Evolutionary conservation across 35 echinoderm and acorn worm species (phyloP), one percentile per base, ranked within the genome.

Genomic region (Ophioderma brevispina): DNA sequence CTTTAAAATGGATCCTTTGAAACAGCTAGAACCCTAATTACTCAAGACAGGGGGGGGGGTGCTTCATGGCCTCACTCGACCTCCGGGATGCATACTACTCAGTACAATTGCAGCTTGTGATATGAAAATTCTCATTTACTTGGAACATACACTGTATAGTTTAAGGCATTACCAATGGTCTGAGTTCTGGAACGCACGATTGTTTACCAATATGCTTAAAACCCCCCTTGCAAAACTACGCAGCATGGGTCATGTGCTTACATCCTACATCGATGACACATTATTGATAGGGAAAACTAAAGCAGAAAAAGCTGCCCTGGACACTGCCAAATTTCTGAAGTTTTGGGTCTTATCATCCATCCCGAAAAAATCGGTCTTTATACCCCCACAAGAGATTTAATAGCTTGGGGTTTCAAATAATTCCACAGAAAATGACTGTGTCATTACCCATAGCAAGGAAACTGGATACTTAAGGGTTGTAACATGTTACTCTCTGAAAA

Each of bases 1-100:
- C 77, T 93, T 97, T 59, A 97, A 94, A 36, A 93, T 97, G 95
- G 95, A 97, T n/a, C 87, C 13, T 87, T 97, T 77, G 55, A 80
- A 64, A 76, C 87, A 40, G 91, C 82, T 6, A 38, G 64, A 19
- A 23, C 63, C 28, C 63, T 87, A 6, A 59, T 97, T 36, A 93
- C 91, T 75, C 30, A 81, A 23, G 39, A 94, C 40, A n/a, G n/a
- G n/a, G n/a, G n/a, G n/a, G n/a, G n/a, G n/a, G n/a, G n/a, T 92
- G 94, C 64, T 96, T 32, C 76, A 87, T 95, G 55, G 32, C 89
- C 32, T 95, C 93, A 17, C 75, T 95, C 37, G 93, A 70, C 59
- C 59, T 70, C 59, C 15, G 59, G n/a, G 59, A 70, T 30, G 59
- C 59, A 0, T 95, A 95, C 76, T 95, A 89, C 79, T 96, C 94